phyloP scores from a whole-genome alignment of 2,113 vertebrate genomes.

The Ceuthmochares aereus region DNA sequence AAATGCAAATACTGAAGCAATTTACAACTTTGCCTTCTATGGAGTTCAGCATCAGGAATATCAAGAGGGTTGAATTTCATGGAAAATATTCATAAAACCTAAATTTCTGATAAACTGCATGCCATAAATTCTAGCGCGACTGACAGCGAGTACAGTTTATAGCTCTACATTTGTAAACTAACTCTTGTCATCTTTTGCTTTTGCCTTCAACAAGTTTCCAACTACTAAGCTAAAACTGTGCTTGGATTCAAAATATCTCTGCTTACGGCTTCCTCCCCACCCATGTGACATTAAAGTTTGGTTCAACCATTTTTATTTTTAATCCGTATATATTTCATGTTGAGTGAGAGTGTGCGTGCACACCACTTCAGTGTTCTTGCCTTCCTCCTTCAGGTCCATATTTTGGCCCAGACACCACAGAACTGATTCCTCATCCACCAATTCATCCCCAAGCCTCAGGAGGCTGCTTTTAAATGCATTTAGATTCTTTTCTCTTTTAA shows the following conservation, averaged over 20 bases:
- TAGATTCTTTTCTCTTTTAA: not conserved
- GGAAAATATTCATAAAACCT: not conserved
- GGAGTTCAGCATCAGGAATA: not conserved
- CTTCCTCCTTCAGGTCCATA: not conserved
- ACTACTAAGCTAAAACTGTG: not conserved
- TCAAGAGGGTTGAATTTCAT: not conserved
- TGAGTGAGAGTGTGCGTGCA: not conserved
- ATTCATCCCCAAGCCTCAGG: not conserved
- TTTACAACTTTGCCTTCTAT: not conserved
- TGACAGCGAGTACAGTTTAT: not conserved
- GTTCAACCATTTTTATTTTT: not conserved
- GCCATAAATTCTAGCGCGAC: not conserved
- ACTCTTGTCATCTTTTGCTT: not conserved
- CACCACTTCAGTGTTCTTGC: not conserved
- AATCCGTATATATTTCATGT: fast-evolving
- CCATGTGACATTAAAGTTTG: not conserved
- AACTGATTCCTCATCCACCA: not conserved
- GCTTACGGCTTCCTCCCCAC: not conserved
- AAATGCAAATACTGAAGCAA: conserved; percentile 21
- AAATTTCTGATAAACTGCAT: not conserved
- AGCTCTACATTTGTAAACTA: not conserved
- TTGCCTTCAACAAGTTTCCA: not conserved
- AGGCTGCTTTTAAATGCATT: not conserved
- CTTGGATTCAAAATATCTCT: not conserved
- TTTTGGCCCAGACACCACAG: not conserved